Conservation (phyloP, 2,888 invertebrate species). For the Apotomis betuletana region DNA sequence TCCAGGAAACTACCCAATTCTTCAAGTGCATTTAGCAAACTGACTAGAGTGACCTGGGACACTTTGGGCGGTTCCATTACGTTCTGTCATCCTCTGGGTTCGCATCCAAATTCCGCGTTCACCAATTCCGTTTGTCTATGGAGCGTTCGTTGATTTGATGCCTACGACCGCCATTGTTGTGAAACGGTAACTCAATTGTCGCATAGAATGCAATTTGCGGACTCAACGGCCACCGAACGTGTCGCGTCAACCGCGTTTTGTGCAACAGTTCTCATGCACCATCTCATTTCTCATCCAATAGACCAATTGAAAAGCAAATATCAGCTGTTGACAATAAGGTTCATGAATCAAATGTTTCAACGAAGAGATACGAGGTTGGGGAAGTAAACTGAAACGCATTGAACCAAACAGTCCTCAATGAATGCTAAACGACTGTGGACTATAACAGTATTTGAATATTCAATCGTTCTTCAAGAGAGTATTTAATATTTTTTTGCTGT, state of each 20-base stretch:
- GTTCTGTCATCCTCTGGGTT: not conserved
- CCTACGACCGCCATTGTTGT: conserved; percentile 15
- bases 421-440: conserved; percentile 21
- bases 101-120: not conserved
- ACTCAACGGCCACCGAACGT: conserved; percentile 43
- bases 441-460: conserved; percentile 22
- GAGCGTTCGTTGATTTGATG: not conserved
- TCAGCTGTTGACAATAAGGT: not conserved
- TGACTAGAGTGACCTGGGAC: too few relatives aligned
- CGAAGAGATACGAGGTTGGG: conserved; percentile 3
- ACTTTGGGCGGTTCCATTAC: too few relatives aligned
- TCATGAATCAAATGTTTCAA: not conserved
- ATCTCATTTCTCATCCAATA: not conserved
- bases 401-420: conserved; percentile 52
- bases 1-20: too few relatives aligned
- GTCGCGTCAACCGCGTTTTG: conserved; percentile 48
- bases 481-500: conserved; percentile 3
- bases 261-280: conserved; percentile 45
- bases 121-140: not conserved
- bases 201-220: conserved; percentile 43
- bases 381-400: conserved; percentile 26
- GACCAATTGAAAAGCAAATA: not conserved
- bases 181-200: conserved; percentile 32
- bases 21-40: too few relatives aligned
- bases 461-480: not conserved